Evolutionary conservation across 2,797 vertebrate species (phyloP).

Genomic region (Typhlichthys subterraneus): DNA sequence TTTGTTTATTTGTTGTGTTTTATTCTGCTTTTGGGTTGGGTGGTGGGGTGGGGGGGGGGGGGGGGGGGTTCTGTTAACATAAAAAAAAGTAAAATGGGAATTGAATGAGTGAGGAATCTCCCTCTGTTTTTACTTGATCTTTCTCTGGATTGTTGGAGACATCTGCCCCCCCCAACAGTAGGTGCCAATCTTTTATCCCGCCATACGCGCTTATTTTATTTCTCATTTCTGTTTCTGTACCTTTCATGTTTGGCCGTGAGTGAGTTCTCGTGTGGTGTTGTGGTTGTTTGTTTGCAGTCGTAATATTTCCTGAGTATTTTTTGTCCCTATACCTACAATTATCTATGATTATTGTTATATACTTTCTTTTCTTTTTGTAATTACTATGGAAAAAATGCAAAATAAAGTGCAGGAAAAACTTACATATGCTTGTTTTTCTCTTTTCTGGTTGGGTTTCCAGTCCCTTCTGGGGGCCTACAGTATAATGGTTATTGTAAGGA

Average conservation of each 20-base stretch:
- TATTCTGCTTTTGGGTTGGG: no score
- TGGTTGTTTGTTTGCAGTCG: conserved; percentile 98
- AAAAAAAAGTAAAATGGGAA: conserved; percentile 29
- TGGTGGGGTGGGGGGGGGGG: no score
- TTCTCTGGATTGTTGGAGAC: conserved; percentile 85
- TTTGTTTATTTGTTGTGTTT: conserved; percentile 41
- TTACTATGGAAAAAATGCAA: conserved; percentile 84
- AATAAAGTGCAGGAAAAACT: conserved; percentile 79
- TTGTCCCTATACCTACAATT: conserved; percentile 20
- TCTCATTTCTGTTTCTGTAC: conserved; percentile 73
- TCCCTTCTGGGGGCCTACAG: conserved; percentile 83
- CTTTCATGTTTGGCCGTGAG: conserved; percentile 91
- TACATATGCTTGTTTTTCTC: conserved; percentile 85
- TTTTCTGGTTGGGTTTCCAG: conserved; percentile 92
- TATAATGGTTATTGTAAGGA: conserved; percentile 94
- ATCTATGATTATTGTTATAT: conserved; percentile 91
- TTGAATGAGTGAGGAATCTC: conserved; percentile 65
- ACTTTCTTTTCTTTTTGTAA: conserved; percentile 86
- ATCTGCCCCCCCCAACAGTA: conserved; percentile 75
- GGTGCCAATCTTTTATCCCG: conserved; percentile 81
- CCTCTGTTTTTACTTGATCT: conserved; percentile 77
- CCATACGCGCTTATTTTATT: conserved; percentile 54
- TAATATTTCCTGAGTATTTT: conserved; percentile 79
- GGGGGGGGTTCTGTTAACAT: neutral
- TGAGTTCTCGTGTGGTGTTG: conserved; percentile 97